Evolutionary conservation across 2,888 invertebrate species (phyloP).

Genomic region (Adineta ricciae): DNA sequence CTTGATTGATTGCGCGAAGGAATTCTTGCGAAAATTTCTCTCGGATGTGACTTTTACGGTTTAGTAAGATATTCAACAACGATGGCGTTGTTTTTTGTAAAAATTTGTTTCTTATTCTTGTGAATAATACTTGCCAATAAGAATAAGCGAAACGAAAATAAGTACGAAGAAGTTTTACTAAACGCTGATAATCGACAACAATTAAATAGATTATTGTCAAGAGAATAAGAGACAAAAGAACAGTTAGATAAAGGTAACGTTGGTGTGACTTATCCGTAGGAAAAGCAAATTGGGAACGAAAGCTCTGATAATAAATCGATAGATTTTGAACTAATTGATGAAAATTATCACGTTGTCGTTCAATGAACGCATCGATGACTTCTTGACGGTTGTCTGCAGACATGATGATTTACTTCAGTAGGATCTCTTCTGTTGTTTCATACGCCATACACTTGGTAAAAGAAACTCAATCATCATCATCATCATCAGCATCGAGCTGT

Average conservation of each 20-base stretch:
- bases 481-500: neutral
- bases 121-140: neutral
- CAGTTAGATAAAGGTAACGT: neutral
- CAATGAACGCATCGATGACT: neutral
- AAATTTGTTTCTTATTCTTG: neutral
- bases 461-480: conserved; percentile 2
- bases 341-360: neutral
- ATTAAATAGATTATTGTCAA: neutral
- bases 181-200: neutral
- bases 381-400: neutral
- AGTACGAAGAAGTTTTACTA: neutral
- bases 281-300: neutral
- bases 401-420: neutral
- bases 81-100: neutral
- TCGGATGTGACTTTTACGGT: neutral
- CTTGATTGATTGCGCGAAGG: neutral
- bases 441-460: neutral
- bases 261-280: neutral
- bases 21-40: neutral
- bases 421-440: neutral
- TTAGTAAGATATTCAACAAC: neutral
- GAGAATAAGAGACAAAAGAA: neutral
- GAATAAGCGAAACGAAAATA: neutral
- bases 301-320: neutral
- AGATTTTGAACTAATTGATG: neutral